A percentile compares a stretch with the other conserved stretches of the same genome.
Conservation (phyloP, 2,113 vertebrate genomes). For the Craseonycteris thonglongyai region DNA sequence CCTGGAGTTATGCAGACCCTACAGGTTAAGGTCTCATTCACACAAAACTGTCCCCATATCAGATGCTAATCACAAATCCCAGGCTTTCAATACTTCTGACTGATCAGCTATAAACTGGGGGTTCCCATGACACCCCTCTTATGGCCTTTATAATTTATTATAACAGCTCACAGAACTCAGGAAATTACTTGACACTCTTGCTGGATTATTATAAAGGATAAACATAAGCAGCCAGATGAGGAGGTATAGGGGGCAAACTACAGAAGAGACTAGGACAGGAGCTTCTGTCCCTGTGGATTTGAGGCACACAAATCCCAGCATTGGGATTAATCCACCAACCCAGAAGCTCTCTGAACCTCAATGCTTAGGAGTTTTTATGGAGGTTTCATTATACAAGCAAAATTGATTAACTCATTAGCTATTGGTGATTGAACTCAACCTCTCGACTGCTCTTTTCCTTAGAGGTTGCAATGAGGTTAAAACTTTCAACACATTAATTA, state of each 20-base stretch:
- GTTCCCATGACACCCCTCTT: not conserved
- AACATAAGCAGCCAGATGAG: not conserved
- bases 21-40: not conserved
- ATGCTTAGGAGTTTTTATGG: not conserved
- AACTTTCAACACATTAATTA: not conserved
- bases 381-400: not conserved
- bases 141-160: not conserved
- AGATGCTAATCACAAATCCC: not conserved
- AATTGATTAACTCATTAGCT: not conserved
- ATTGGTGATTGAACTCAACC: not conserved
- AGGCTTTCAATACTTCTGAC: not conserved
- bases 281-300: not conserved
- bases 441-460: not conserved
- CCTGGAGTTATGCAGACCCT: not conserved
- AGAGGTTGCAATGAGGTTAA: not conserved
- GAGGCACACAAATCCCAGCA: too few relatives aligned
- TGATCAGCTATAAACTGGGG: not conserved
- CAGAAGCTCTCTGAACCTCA: not conserved
- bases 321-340: not conserved
- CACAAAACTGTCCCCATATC: not conserved
- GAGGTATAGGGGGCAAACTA: not conserved
- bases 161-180: not conserved
- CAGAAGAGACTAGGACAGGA: not conserved
- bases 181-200: not conserved
- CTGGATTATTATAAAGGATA: not conserved